phyloP scores from a whole-genome alignment of 2,888 invertebrate genomes.

The Margaritifera margaritifera region DNA sequence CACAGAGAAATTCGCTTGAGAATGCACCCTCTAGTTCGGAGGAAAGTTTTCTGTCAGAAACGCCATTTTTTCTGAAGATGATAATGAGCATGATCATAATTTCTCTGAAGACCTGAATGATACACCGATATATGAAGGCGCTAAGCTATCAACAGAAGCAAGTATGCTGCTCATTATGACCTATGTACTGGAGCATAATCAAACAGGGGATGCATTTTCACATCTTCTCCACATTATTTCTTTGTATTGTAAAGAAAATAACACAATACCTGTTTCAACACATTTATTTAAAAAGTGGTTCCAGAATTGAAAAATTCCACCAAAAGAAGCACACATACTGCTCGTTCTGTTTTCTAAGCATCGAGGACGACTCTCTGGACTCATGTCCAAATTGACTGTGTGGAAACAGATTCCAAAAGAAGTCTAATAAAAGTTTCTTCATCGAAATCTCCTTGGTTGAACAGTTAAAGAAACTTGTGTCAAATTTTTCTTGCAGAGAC shows the following conservation, averaged over 20 bases:
- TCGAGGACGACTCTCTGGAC: too few relatives aligned
- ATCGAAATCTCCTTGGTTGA: too few relatives aligned
- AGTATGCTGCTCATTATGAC: constrained; percentile 16
- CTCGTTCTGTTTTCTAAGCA: constrained; percentile 3
- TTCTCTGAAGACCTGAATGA: background rate
- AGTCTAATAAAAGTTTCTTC: too few relatives aligned
- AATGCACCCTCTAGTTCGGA: background rate
- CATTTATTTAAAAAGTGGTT: constrained; percentile 17
- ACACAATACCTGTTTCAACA: constrained; percentile 8
- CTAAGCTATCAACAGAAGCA: constrained; percentile 10
- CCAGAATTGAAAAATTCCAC: constrained; percentile 7
- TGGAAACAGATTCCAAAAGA: too few relatives aligned
- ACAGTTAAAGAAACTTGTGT: too few relatives aligned
- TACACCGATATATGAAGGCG: constrained; percentile 11
- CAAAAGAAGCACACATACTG: constrained; percentile 16
- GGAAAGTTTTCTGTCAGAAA: background rate
- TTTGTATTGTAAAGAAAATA: constrained; percentile 11
- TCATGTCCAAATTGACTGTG: too few relatives aligned
- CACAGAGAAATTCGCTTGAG: background rate
- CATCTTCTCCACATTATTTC: constrained; percentile 9
- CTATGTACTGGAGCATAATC: constrained; percentile 10
- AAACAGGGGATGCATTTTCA: constrained; percentile 11
- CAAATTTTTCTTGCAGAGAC: too few relatives aligned
- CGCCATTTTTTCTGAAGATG: background rate
- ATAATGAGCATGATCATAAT: constrained; percentile 3